Percentiles rank a stretch among this genome's conserved stretches.
Evolutionary conservation across 2,888 invertebrate species (phyloP).

Genomic region (Agrotis puta): DNA sequence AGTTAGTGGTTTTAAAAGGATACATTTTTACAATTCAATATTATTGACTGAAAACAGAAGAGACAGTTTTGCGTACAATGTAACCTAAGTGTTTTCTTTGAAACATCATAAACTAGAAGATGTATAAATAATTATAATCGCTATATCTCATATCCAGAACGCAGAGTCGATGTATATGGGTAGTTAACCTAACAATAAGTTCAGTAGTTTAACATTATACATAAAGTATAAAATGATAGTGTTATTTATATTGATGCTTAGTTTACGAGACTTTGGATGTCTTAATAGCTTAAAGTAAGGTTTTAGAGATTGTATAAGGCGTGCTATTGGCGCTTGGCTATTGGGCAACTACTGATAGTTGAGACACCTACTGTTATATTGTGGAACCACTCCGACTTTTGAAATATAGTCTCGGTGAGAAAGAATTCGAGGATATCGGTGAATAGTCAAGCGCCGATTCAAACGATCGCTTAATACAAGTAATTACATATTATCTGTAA

Average conservation of each 20-base stretch:
- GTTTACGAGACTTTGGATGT: slow-evolving; percentile 87
- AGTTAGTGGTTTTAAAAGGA: slow-evolving; percentile 81
- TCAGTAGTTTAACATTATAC: slow-evolving; percentile 86
- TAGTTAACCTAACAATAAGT: slow-evolving; percentile 84
- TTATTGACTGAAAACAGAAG: slow-evolving; percentile 86
- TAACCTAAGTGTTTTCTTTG: slow-evolving; percentile 81
- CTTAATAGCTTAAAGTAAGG: slow-evolving; percentile 85
- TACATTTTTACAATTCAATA: slow-evolving; percentile 85
- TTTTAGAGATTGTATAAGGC: slow-evolving; percentile 83
- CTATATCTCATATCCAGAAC: slow-evolving; percentile 84
- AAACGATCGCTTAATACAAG: slow-evolving; percentile 80
- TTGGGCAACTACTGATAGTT: slow-evolving; percentile 61
- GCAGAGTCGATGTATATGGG: slow-evolving; percentile 84
- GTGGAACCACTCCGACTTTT: slow-evolving; percentile 33
- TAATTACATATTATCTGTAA: slow-evolving; percentile 87
- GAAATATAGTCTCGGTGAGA: slow-evolving; percentile 34
- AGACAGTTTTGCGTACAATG: slow-evolving; percentile 84
- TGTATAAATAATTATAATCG: slow-evolving; percentile 84
- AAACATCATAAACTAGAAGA: slow-evolving; percentile 78
- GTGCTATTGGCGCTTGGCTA: slow-evolving; percentile 86
- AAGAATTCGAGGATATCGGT: slow-evolving; percentile 31
- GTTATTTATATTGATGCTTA: slow-evolving; percentile 90
- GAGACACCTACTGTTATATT: slow-evolving; percentile 47
- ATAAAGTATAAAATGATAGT: slow-evolving; percentile 88
- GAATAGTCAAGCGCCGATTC: slow-evolving; percentile 85